Evolutionary conservation across 2,888 invertebrate genomes (phyloP).

Genomic region (Octonoba sinensis): DNA sequence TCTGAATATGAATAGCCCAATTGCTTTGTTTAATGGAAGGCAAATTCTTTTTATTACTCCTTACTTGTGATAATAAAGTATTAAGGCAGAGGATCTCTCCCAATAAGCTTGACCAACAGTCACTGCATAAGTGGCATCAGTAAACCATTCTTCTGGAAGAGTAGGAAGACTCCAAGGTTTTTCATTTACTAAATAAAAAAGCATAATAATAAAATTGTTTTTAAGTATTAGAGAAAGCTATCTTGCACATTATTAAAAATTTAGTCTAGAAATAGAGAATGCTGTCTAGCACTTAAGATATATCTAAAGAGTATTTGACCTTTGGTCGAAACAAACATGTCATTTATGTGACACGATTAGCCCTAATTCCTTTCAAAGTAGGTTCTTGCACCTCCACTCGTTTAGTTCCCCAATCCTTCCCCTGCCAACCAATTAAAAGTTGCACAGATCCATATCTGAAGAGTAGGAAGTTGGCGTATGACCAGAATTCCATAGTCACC

Average conservation of each 20-base stretch:
- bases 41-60: neutral
- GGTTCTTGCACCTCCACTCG: no score
- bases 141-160: conserved; percentile 19
- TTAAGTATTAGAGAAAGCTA: neutral
- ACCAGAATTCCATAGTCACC: no score
- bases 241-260: neutral
- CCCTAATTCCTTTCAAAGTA: no score
- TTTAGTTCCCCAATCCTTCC: no score
- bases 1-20: neutral
- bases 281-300: no score
- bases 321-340: no score
- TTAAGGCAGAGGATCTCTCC: conserved; percentile 54
- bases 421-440: no score
- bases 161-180: conserved; percentile 43
- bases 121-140: conserved; percentile 16
- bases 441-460: no score
- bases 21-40: neutral
- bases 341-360: no score
- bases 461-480: no score
- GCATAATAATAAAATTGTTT: neutral
- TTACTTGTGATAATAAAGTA: conserved; percentile 59
- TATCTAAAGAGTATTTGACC: no score
- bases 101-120: conserved; percentile 52
- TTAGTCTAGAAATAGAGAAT: no score
- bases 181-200: conserved; percentile 9